Percentiles rank a stretch among this genome's conserved stretches.
phyloP scores from a whole-genome alignment of 1,140 invertebrate genomes.

The Cherax destructor region DNA sequence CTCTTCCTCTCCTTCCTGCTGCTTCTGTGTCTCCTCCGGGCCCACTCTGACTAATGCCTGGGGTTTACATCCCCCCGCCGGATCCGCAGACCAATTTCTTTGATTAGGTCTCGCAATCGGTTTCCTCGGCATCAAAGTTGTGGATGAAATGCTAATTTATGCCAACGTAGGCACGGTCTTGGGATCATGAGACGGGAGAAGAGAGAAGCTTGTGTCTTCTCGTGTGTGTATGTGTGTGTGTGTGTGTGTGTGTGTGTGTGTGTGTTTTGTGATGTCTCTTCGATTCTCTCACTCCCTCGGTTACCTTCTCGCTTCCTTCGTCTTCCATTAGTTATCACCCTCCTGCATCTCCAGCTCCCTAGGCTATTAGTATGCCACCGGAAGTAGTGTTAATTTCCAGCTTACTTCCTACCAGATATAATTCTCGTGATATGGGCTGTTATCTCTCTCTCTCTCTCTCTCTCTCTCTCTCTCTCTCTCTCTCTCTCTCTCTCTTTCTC shows the following conservation, averaged over 20 bases:
- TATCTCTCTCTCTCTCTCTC: background rate
- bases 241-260: no score
- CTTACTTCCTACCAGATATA: constrained; percentile 22
- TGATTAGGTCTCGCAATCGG: constrained; percentile 65
- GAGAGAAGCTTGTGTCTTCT: background rate
- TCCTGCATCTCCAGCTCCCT: background rate
- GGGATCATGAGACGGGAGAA: constrained; percentile 5
- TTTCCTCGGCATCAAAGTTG: constrained; percentile 46
- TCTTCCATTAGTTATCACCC: constrained; percentile 22
- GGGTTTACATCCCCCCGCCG: constrained; percentile 36
- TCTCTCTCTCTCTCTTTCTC: no score
- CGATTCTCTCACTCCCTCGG: background rate
- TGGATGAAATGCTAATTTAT: constrained; percentile 64
- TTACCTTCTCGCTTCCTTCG: background rate
- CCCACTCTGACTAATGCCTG: constrained; percentile 37
- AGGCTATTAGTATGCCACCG: constrained; percentile 24
- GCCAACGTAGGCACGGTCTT: constrained; percentile 45
- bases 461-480: no score
- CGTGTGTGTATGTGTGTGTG: background rate
- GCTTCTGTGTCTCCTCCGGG: no score
- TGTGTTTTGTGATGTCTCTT: background rate
- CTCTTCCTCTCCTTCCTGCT: no score
- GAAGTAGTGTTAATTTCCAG: constrained; percentile 17
- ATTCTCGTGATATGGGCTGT: background rate
- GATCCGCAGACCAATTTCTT: constrained; percentile 68